Base-by-base conservation (phyloP, 2,113 vertebrate genomes). In the Corvus hawaiiensis region DNA sequence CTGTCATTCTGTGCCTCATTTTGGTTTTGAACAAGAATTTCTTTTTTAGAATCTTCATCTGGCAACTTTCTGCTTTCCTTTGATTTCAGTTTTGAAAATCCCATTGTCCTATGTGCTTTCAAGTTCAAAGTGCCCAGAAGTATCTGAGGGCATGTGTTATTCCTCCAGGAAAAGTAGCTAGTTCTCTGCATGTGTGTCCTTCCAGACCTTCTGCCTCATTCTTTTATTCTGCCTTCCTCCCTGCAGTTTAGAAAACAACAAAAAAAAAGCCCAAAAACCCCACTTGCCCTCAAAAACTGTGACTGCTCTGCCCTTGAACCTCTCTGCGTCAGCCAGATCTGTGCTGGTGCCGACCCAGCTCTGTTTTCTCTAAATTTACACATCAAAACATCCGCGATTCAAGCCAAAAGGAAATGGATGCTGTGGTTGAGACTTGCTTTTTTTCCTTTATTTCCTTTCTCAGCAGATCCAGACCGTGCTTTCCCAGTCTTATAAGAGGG, bases 61-160 rank as follows among this genome's bases (percentile, higher is more conserved):
- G 92, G 89, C 92, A 97, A 88, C 81, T 96, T 95, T 84, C 69
- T 75, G 56, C 73, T 94, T 87, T 88, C 71, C 80, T 97, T 95
- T 95, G 84, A 89, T 92, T 94, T 95, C 73, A 66, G 76, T 95
- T 93, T 90, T 88, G 80, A 96, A 94, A 97, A 90, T 86, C 78
- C 63, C 84, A 89, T 93, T 94, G 94, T 96, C 79, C 90, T 59
- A 11, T 59, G 49, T 83, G 73, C 93, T 96, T 97, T 96, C 87
- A 96, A 87, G 73, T 90, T 97, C 95, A 93, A 96, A 96, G 94
- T 82, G 48, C 81, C 77, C 84, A 83, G 73, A 95, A 95, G n/a
- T 79, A 94, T 92, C 67, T 71, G 46, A 91, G 35, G 80, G 90
- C 92, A 82, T 87, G 83, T 78, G 69, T 8, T 95, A 82, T 96